These are phyloP conservation scores for Panagrolaimus sp. DNA, from an alignment of 1,140 invertebrate species.

Conservation along the genomic window DNA sequence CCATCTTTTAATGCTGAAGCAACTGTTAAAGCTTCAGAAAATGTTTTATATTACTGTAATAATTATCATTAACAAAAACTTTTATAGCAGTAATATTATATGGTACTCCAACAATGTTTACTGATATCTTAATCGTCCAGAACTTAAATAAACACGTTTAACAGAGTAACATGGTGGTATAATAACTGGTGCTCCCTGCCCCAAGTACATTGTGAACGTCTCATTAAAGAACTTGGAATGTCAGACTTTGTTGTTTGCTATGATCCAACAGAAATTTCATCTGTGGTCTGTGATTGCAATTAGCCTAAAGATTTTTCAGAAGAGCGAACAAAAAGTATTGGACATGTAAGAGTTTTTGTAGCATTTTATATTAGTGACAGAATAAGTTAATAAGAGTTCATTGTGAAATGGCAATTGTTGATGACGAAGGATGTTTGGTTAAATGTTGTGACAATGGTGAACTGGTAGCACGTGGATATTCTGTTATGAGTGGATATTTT, in stretches of 20 bases:
- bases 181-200: slow-evolving; percentile 71
- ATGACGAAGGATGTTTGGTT: slow-evolving; percentile 68
- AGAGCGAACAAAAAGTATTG: too few relatives aligned
- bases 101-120: slow-evolving; percentile 88
- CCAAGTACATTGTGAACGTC: slow-evolving; percentile 64
- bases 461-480: slow-evolving; percentile 66
- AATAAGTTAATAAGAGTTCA: slow-evolving; percentile 72
- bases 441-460: slow-evolving; percentile 67
- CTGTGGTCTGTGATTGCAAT: too few relatives aligned
- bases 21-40: slow-evolving; percentile 61
- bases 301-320: too few relatives aligned
- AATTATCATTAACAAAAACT: slow-evolving; percentile 19
- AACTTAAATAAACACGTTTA: slow-evolving; percentile 48
- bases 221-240: slow-evolving; percentile 54
- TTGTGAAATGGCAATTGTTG: slow-evolving; percentile 71
- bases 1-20: slow-evolving; percentile 68
- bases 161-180: slow-evolving; percentile 58
- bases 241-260: too few relatives aligned
- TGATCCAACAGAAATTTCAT: too few relatives aligned
- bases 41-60: slow-evolving; percentile 50
- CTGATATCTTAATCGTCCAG: slow-evolving; percentile 68
- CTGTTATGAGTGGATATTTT: slow-evolving; percentile 76
- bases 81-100: slow-evolving; percentile 72
- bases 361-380: too few relatives aligned
- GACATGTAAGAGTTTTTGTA: too few relatives aligned